Conservation (phyloP, 2,888 invertebrate species). For the Leptinotarsa rubiginosa region DNA sequence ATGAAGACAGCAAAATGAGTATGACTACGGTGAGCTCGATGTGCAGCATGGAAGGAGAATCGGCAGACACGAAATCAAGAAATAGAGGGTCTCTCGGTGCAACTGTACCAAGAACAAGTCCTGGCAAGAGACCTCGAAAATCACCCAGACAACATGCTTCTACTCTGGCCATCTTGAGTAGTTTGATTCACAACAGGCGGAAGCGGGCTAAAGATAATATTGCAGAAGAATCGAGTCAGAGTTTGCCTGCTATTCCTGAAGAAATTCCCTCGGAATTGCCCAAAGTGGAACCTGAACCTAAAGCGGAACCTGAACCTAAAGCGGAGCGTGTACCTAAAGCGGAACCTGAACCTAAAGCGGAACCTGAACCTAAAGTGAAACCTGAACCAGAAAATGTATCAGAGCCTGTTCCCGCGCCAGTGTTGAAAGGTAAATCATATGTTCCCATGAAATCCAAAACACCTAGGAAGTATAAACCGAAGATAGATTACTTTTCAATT, state of each 20-base stretch:
- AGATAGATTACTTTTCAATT: slow-evolving; percentile 57
- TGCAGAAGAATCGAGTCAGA: slow-evolving; percentile 37
- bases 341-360: too few relatives aligned
- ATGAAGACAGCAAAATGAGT: slow-evolving; percentile 60
- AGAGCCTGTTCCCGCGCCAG: not conserved
- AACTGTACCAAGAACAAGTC: slow-evolving; percentile 49
- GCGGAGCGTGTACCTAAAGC: not conserved
- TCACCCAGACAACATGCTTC: slow-evolving; percentile 91
- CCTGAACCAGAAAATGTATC: slow-evolving; percentile 8
- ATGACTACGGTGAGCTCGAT: slow-evolving; percentile 44
- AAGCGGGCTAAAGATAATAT: slow-evolving; percentile 59
- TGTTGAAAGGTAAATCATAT: not conserved
- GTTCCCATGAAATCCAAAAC: slow-evolving; percentile 26
- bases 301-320: slow-evolving; percentile 5
- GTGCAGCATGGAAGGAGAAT: slow-evolving; percentile 32
- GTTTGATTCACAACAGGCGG: slow-evolving; percentile 71
- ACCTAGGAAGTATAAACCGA: slow-evolving; percentile 59
- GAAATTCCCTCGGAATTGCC: slow-evolving; percentile 39
- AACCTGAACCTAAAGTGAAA: too few relatives aligned
- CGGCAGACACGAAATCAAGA: not conserved
- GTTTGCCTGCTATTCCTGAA: slow-evolving; percentile 54
- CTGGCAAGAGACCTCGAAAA: slow-evolving; percentile 77
- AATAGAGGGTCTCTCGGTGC: not conserved
- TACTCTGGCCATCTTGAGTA: slow-evolving; percentile 84
- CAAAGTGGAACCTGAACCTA: not conserved